Percentiles rank a stretch among this genome's conserved stretches.
Conservation (phyloP, 2,113 vertebrate genomes). For the Phrynocephalus versicolor region DNA sequence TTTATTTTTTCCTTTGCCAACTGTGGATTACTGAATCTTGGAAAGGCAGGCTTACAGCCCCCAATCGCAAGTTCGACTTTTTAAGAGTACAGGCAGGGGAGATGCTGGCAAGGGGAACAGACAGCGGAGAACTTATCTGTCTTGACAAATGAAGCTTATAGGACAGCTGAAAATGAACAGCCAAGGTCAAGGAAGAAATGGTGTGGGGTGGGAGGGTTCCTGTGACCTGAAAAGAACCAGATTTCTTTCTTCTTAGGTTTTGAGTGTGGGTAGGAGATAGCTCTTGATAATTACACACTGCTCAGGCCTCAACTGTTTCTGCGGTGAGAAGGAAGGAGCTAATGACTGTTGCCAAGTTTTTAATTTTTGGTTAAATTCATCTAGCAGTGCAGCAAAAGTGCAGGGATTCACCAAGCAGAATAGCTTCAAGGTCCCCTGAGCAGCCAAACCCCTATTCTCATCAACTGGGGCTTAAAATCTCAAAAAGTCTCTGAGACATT, state of each 20-base stretch:
- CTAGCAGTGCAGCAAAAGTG: no score
- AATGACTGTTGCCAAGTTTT: no score
- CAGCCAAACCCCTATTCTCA: no score
- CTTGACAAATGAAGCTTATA: constrained; percentile 27
- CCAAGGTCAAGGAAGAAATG: not conserved
- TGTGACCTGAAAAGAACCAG: not conserved
- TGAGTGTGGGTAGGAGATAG: not conserved
- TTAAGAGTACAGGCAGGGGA: not conserved
- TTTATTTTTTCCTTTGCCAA: no score
- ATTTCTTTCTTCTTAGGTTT: not conserved
- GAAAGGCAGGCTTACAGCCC: not conserved
- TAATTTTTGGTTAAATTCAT: no score
- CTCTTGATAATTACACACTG: not conserved
- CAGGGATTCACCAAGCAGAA: no score
- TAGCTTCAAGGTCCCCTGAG: no score
- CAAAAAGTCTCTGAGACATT: no score
- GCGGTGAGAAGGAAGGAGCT: not conserved
- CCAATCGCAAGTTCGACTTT: not conserved
- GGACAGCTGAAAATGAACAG: constrained; percentile 18
- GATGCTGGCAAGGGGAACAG: not conserved
- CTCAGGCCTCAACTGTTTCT: not conserved
- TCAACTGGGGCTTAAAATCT: no score
- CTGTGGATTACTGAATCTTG: no score
- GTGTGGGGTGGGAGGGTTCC: not conserved
- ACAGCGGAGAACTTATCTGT: not conserved